Evolutionary conservation across 2,797 vertebrate genomes (phyloP).

Genomic region (Tragelaphus eurycerus): DNA sequence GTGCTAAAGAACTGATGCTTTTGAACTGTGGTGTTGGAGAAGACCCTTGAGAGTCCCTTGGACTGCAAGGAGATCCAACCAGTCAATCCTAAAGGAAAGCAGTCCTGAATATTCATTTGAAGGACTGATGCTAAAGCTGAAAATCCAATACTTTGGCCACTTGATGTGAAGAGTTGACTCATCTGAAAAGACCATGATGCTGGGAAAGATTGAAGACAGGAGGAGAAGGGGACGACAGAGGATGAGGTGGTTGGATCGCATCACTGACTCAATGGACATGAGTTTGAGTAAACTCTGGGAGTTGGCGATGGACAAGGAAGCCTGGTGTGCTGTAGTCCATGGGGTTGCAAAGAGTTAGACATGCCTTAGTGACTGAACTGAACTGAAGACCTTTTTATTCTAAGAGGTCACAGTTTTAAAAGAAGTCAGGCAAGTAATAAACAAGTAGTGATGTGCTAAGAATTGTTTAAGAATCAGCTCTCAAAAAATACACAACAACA

Average conservation of each 20-base stretch:
- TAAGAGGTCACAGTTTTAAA: background rate
- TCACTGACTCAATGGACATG: background rate
- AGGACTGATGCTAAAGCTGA: background rate
- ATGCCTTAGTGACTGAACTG: rapidly evolving
- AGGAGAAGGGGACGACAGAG: background rate
- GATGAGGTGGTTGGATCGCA: background rate
- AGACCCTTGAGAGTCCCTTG: background rate
- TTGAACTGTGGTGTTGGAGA: background rate
- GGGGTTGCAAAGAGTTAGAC: background rate
- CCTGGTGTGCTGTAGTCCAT: background rate
- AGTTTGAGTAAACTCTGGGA: background rate
- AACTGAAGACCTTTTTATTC: background rate
- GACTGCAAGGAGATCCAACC: background rate
- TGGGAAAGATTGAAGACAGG: background rate
- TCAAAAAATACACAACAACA: background rate
- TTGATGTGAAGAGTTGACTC: background rate
- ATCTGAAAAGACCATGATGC: background rate
- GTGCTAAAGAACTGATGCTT: background rate
- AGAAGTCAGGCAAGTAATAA: background rate
- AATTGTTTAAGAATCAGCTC: background rate
- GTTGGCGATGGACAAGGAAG: background rate
- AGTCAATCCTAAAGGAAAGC: background rate
- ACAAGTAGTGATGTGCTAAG: background rate
- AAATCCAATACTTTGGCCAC: background rate
- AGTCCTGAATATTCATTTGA: background rate